phyloP scores from a whole-genome alignment of 2,888 invertebrate genomes.

The Agonopterix arenella region DNA sequence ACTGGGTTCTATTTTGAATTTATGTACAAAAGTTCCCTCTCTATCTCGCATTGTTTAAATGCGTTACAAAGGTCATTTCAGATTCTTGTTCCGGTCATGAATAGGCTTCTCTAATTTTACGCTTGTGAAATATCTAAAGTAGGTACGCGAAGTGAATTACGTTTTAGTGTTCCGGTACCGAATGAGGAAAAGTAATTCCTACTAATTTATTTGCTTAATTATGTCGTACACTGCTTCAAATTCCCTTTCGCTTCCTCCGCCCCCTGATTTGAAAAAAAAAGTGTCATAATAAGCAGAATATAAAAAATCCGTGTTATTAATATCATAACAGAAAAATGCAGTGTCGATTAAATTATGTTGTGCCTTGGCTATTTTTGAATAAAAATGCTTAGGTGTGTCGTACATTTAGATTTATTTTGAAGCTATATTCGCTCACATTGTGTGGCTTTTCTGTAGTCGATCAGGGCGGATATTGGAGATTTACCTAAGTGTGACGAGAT shows the following conservation, averaged over 20 bases:
- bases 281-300: too few relatives aligned
- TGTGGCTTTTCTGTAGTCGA: conserved; percentile 45
- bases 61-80: conserved; percentile 27
- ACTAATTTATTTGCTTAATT: not conserved
- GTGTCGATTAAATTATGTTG: too few relatives aligned
- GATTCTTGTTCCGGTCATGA: conserved; percentile 24
- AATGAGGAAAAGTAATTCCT: not conserved
- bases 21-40: conserved; percentile 34
- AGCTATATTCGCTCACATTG: conserved; percentile 29
- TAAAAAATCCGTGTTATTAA: not conserved
- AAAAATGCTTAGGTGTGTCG: too few relatives aligned
- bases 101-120: conserved; percentile 3
- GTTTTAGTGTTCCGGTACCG: not conserved
- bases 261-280: too few relatives aligned
- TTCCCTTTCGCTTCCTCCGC: too few relatives aligned
- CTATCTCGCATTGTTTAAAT: conserved; percentile 38
- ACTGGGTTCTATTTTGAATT: conserved; percentile 42
- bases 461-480: conserved; percentile 65
- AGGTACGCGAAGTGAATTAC: not conserved
- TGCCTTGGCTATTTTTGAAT: too few relatives aligned
- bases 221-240: too few relatives aligned
- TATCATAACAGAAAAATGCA: not conserved
- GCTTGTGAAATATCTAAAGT: conserved; percentile 1
- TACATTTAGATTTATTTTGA: conserved; percentile 3
- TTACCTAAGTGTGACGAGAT: conserved; percentile 64